Evolutionary conservation across 2,888 invertebrate genomes (phyloP).

Genomic region (Phytoseiulus persimilis): DNA sequence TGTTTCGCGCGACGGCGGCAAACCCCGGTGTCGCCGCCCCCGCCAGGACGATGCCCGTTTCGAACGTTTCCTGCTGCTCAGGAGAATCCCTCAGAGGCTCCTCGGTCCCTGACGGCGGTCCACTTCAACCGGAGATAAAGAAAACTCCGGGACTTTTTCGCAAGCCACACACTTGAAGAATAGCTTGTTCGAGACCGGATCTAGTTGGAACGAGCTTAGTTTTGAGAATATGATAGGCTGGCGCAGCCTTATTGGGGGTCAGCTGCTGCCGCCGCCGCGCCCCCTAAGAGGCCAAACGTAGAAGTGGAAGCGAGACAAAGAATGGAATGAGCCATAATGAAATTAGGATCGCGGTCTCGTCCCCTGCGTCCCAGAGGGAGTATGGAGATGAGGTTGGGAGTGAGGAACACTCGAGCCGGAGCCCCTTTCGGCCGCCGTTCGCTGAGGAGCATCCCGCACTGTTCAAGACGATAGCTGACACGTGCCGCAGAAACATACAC

Average conservation of each 20-base stretch:
- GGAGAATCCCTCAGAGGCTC: background rate
- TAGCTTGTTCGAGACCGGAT: background rate
- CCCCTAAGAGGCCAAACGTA: background rate
- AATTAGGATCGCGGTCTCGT: background rate
- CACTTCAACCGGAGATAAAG: background rate
- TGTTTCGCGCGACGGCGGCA: no score
- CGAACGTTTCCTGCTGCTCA: background rate
- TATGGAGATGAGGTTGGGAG: background rate
- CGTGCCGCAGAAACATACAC: background rate
- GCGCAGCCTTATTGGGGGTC: background rate
- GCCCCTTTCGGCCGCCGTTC: background rate
- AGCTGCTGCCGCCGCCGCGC: background rate
- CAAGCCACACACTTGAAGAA: background rate
- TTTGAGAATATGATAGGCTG: background rate
- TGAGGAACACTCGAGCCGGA: background rate
- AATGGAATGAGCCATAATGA: background rate
- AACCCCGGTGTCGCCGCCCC: no score
- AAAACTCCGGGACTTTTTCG: background rate
- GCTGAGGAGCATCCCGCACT: background rate
- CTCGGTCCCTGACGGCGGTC: background rate
- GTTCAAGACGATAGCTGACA: background rate
- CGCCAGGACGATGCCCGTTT: background rate
- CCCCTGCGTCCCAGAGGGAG: background rate
- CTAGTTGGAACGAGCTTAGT: background rate
- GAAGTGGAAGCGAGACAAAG: background rate